phyloP scores from a whole-genome alignment of 2,113 vertebrate species.

The Daboia siamensis region DNA sequence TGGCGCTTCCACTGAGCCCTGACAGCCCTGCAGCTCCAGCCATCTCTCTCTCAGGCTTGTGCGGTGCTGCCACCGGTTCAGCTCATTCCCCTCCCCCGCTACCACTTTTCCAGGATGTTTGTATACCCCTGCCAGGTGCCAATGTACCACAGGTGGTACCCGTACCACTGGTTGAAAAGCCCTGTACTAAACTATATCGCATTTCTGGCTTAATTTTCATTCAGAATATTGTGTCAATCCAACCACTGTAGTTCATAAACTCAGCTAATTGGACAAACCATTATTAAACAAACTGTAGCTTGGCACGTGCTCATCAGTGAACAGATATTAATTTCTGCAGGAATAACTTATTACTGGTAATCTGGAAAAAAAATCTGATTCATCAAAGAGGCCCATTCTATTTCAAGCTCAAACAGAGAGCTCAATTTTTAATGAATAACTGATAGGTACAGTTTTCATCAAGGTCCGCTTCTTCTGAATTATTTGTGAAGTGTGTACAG shows the following conservation, averaged over 20 bases:
- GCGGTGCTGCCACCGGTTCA: too few species aligned
- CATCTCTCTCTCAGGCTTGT: too few species aligned
- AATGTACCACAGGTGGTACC: too few species aligned
- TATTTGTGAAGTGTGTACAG: neutral
- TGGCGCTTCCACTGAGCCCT: too few species aligned
- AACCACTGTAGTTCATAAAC: neutral
- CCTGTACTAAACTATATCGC: too few species aligned
- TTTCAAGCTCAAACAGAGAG: neutral
- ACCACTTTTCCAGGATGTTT: too few species aligned
- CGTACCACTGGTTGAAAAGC: too few species aligned
- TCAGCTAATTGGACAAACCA: neutral
- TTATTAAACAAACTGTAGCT: neutral
- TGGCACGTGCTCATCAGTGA: neutral
- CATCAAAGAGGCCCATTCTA: neutral
- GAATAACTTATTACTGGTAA: neutral
- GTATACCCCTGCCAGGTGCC: too few species aligned
- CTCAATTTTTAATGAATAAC: neutral
- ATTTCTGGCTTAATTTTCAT: neutral
- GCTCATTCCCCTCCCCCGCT: too few species aligned
- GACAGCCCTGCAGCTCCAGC: too few species aligned
- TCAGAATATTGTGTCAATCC: neutral
- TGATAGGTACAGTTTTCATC: neutral
- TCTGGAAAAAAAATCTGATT: neutral
- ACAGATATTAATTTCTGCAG: neutral
- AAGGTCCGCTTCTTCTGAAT: neutral